A percentile compares a stretch with the other conserved stretches of the same genome.
These are phyloP conservation scores for Synergus itoensis DNA, from an alignment of 2,888 invertebrate species.

Conservation along the genomic window DNA sequence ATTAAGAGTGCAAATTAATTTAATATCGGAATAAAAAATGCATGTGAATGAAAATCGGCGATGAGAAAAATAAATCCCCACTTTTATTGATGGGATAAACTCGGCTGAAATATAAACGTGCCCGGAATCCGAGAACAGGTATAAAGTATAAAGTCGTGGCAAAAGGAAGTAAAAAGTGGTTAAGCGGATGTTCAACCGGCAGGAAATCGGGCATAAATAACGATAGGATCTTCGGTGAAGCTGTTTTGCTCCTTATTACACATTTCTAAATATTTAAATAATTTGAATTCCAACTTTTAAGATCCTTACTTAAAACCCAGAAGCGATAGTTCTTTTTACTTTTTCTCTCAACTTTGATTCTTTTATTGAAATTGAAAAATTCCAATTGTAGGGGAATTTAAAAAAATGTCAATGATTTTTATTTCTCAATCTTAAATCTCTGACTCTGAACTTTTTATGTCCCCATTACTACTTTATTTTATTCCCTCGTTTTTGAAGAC, in stretches of 20 bases:
- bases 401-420: slow-evolving; percentile 4
- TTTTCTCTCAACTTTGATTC: no score
- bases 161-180: slow-evolving; percentile 44
- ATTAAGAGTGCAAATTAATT: neutral
- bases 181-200: slow-evolving; percentile 53
- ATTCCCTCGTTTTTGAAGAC: slow-evolving; percentile 22
- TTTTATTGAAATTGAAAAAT: no score
- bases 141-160: slow-evolving; percentile 28
- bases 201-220: slow-evolving; percentile 59
- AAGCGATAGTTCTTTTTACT: no score
- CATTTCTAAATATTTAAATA: neutral
- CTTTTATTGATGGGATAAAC: slow-evolving; percentile 36
- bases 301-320: no score
- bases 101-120: slow-evolving; percentile 29
- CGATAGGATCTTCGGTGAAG: slow-evolving; percentile 50
- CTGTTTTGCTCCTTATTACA: slow-evolving; percentile 16
- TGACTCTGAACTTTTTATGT: slow-evolving; percentile 23
- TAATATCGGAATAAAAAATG: slow-evolving; percentile 2
- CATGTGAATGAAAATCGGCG: neutral
- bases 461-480: slow-evolving; percentile 30
- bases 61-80: slow-evolving; percentile 30
- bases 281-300: neutral
- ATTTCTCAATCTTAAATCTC: slow-evolving; percentile 14
- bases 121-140: slow-evolving; percentile 40
- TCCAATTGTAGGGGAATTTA: no score